Evolutionary conservation across 2,797 vertebrate species (phyloP), one percentile per base, ranked within the genome.

Genomic region (Malurus splendens): DNA sequence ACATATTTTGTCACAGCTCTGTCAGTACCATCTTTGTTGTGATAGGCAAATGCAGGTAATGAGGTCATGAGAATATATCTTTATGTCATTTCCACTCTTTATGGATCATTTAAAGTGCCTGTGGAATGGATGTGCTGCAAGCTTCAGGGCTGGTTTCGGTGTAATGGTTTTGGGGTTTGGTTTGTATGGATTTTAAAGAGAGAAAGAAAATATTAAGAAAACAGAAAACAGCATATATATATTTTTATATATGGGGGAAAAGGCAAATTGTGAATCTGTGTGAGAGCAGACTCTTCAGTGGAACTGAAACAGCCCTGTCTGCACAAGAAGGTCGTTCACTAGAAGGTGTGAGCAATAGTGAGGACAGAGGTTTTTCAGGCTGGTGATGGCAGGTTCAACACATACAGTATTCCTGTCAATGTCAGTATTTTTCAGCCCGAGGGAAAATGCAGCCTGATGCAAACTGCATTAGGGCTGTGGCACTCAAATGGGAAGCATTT

Each of bases 341-440:
- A 19, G 56, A 41, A 88, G 57, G 24, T 90, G 55, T 47, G 68
- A 93, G 73, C 75, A 74, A 41, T 54, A 89, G 54, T 22, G 57
- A 86, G 61, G 77, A 92, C 82, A 87, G 91, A 71, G 82, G 64
- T 72, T 78, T 86, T 89, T 30, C 64, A 45, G 64, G 75, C 89
- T 82, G 61, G n/a, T 94, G 82, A 50, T 45, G 73, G 48, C 72
- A 86, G 83, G 41, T 81, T 92, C 79, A 78, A 68, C 62, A 77
- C 59, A 75, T 56, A 61, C 73, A 39, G 11, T 41, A 24, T 86
- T 93, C 84, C 90, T 81, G 65, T 75, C 36, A 41, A 68, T 82
- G 85, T 82, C 81, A 57, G 79, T 77, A 72, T 82, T 87, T 95
- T 87, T 91, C 92, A 96, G 62, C 47, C 51, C 33, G 19, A 84